Percentiles rank a stretch among this genome's conserved stretches.
Conservation (phyloP, 35 echinoderm and acorn worm genomes). For the Anneissia japonica region DNA sequence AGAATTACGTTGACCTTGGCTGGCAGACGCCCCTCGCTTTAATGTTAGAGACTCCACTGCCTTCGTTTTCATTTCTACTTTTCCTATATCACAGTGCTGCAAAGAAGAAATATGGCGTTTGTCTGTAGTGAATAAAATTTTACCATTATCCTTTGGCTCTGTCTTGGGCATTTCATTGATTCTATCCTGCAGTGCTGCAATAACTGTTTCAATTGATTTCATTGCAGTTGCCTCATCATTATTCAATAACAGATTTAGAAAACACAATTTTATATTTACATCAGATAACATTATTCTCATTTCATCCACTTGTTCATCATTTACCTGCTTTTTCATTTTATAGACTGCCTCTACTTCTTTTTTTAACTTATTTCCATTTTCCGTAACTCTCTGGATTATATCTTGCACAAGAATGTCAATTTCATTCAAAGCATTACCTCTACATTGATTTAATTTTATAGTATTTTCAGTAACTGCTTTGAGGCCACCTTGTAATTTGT, state of each 20-base stretch:
- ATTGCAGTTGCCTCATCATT: not conserved
- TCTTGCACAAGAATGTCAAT: no score
- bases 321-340: no score
- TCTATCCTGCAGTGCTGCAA: not conserved
- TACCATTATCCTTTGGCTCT: not conserved
- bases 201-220: not conserved
- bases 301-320: no score
- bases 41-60: not conserved
- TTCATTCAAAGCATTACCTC: no score
- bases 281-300: not conserved
- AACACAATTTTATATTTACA: not conserved
- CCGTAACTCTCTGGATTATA: no score
- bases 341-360: no score
- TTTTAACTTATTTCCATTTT: no score
- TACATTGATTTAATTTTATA: no score
- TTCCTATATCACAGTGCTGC: not conserved
- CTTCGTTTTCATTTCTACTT: not conserved
- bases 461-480: no score
- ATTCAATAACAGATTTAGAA: not conserved
- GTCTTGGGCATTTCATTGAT: not conserved
- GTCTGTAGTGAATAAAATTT: not conserved
- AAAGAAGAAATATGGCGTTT: no score
- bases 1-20: not conserved
- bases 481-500: no score
- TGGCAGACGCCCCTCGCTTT: not conserved